Evolutionary conservation across 2,888 invertebrate species (phyloP).

Genomic region (Seira sanloemensis): DNA sequence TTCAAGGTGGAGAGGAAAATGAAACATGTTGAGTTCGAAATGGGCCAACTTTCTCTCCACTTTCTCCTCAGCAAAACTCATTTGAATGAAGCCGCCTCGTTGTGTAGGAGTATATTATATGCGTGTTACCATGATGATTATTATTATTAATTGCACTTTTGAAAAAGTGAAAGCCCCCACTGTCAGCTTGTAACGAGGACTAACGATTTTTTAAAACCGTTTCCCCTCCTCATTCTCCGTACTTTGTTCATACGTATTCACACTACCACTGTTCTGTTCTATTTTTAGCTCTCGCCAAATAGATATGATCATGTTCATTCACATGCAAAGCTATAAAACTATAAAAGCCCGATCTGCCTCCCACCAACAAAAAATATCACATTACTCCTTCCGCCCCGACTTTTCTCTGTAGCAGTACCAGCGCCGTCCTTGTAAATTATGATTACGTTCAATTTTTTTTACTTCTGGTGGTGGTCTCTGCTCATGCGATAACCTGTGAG

Average conservation of each 20-base stretch:
- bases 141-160: conserved; percentile 15
- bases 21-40: conserved; percentile 1
- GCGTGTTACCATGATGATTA: conserved; percentile 9
- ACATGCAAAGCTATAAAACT: conserved; percentile 9
- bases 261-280: not conserved
- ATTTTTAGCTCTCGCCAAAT: conserved; percentile 2
- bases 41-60: no score
- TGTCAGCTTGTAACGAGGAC: conserved; percentile 14
- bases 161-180: conserved; percentile 17
- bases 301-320: not conserved
- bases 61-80: not conserved
- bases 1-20: not conserved
- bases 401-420: not conserved
- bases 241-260: not conserved
- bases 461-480: not conserved
- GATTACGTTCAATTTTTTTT: no score
- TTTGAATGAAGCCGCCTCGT: not conserved
- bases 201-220: not conserved
- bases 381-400: not conserved
- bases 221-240: not conserved
- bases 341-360: conserved; percentile 5
- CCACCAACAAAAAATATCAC: not conserved
- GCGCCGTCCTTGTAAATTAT: conserved; percentile 1
- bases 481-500: not conserved
- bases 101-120: conserved; percentile 3